Base-by-base conservation (phyloP, 2,888 invertebrate genomes). In the Brachypterus glaber region DNA sequence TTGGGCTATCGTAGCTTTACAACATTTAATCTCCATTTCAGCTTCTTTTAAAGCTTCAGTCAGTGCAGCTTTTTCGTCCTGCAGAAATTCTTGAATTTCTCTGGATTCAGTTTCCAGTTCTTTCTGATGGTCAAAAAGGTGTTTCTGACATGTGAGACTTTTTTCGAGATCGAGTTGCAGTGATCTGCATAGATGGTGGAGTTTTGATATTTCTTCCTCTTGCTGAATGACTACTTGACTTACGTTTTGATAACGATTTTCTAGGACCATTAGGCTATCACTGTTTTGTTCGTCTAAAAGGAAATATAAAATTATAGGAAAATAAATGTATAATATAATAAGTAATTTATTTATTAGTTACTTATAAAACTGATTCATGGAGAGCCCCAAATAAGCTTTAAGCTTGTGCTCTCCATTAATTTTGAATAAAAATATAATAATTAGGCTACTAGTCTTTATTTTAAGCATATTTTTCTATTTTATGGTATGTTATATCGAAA, bases 41-140 rank as follows among this genome's bases (percentile, higher is more conserved):
- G 82, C 71, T 48, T 90, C 90, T 26, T 78, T 76, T 29, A 90
- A 68, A 1, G 87, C 81, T 56, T 89, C 88, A 14, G 77, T 74
- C 49, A 90, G 70, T 5, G 86, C 80, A 3, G 77, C 74, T 53
- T 89, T 89, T 66, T 91, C 90, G 7, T 84, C 82, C 52, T 87
- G 85, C 45, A 90, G 71, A 61, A 91, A 91, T 57, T 90, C 89
- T 59, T 88, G 86, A 67, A 90, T 71, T 64, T 91, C 90, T 2
- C 73, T 71, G 17, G 85, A 79, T 60, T 90, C 90, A 13, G 74
- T 74, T 61, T 90, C 88, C 15, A 82, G 72, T 53, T 85, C 85
- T 41, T 79, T 74, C 47, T 87, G 79, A 47, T 88, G 82, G 46
- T 81, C 79, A 38, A 82, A 67, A 30, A 87, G 64, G 9, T 73